phyloP scores from a whole-genome alignment of 2,888 invertebrate genomes.

The Spodoptera littoralis region DNA sequence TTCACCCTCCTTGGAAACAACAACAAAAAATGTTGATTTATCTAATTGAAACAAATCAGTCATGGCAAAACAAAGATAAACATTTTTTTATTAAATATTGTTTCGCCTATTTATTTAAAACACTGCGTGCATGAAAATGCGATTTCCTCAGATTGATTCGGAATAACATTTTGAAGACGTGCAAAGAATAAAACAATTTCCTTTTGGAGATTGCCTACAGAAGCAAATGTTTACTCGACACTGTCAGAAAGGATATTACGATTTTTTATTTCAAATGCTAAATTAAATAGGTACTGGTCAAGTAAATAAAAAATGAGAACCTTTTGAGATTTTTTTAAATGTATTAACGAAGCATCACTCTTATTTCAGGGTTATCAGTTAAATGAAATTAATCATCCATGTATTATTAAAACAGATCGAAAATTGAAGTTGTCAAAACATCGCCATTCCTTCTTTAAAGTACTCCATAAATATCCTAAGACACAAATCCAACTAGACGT shows the following conservation, averaged over 20 bases:
- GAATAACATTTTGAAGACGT: slow-evolving; percentile 47
- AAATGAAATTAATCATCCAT: too few relatives aligned
- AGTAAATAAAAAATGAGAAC: slow-evolving; percentile 1
- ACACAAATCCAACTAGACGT: not conserved
- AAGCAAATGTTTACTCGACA: slow-evolving; percentile 58
- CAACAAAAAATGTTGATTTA: slow-evolving; percentile 14
- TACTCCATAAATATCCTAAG: slow-evolving; percentile 8
- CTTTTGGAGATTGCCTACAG: slow-evolving; percentile 55
- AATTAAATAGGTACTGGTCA: slow-evolving; percentile 16
- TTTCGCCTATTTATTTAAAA: slow-evolving; percentile 31
- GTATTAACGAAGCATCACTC: too few relatives aligned
- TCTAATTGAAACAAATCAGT: slow-evolving; percentile 18
- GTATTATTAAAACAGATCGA: too few relatives aligned
- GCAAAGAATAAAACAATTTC: slow-evolving; percentile 61
- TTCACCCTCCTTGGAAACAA: slow-evolving; percentile 9
- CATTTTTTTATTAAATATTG: slow-evolving; percentile 25
- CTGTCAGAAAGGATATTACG: slow-evolving; percentile 59
- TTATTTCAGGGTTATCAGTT: too few relatives aligned
- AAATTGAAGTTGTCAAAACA: too few relatives aligned
- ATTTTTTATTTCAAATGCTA: slow-evolving; percentile 42
- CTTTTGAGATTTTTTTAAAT: too few relatives aligned
- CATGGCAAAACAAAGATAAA: slow-evolving; percentile 12
- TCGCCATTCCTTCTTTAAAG: too few relatives aligned
- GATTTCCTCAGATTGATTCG: slow-evolving; percentile 58
- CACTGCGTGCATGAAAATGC: slow-evolving; percentile 50